Base-by-base conservation (phyloP, 2,888 invertebrate genomes). In the Salpingus planirostris region DNA sequence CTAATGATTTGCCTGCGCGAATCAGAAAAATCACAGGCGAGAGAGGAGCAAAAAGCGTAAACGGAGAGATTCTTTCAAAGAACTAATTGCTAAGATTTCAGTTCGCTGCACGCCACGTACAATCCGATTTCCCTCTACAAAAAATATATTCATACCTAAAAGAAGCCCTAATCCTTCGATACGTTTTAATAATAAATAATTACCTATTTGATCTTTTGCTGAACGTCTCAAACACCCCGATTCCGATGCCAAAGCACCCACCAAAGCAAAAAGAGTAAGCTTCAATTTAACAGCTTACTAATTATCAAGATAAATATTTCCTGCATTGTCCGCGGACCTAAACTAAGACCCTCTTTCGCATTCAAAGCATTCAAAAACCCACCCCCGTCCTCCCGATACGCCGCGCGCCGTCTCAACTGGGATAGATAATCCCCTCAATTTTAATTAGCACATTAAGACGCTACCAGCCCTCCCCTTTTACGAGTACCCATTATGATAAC, bases 81-180 rank as follows among this genome's bases (percentile, higher is more conserved):
- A 59, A 62, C 62, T 63, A 64, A 64, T 64, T 64, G 62, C 62
- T 57, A 59, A 59, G 60, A 60, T 60, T 62, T 59, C 62, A 61
- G 60, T 61, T 62, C 61, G 58, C 45, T 60, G 62, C 60, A 59
- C 58, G 52, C 52, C 53, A 55, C 46, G 46, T 51, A 50, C 46
- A 60, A 62, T 60, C 60, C 58, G 62, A 59, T 60, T 62, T 60
- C 41, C 52, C 28, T 51, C 42, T 40, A 36, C 46, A 55, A 57
- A 56, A 55, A 56, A 53, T 55, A 55, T 47, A 52, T 55, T 54
- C 46, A 49, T 55, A 53, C 52, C 52, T 49, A 54, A 50, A 52
- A 51, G 53, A 52, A 54, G 46, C 51, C 51, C 49, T 59, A 59
- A 60, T 59, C 57, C 44, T 50, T 43, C 55, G 54, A 59, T 60